Evolutionary conservation across 2,113 vertebrate genomes (phyloP).

Genomic region (Cinclus mexicanus): DNA sequence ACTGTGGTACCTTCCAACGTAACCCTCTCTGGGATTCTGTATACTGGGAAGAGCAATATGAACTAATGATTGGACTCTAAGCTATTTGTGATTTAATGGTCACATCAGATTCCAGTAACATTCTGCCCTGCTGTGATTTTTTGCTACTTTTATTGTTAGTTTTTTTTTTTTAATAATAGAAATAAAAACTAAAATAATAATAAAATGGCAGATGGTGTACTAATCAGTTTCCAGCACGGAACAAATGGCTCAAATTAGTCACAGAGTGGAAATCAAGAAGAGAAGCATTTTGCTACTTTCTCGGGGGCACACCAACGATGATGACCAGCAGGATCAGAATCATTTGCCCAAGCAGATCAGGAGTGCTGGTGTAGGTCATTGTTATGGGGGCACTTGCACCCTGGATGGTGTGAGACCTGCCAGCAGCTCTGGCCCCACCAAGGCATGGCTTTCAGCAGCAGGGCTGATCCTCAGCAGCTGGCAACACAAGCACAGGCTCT

Average conservation of each 20-base stretch:
- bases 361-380: neutral
- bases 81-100: neutral
- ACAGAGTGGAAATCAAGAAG: conserved; percentile 39
- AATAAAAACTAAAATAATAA: neutral
- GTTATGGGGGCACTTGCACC: neutral
- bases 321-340: neutral
- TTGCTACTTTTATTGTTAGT: neutral
- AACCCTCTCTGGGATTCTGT: neutral
- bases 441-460: neutral
- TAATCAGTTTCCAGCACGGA: conserved; percentile 29
- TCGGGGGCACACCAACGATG: neutral
- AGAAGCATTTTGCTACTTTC: conserved; percentile 30
- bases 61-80: neutral
- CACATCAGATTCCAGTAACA: neutral
- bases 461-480: neutral
- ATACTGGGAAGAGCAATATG: neutral
- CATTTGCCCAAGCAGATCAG: neutral
- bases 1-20: neutral
- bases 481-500: neutral
- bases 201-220: conserved; percentile 7
- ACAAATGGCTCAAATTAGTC: conserved; percentile 61
- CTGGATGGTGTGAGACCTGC: neutral
- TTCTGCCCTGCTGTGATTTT: neutral
- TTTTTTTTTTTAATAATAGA: neutral
- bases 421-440: neutral